These are phyloP conservation scores for Ellobium chinense DNA, from an alignment of 2,888 invertebrate genomes.

Conservation along the genomic window DNA sequence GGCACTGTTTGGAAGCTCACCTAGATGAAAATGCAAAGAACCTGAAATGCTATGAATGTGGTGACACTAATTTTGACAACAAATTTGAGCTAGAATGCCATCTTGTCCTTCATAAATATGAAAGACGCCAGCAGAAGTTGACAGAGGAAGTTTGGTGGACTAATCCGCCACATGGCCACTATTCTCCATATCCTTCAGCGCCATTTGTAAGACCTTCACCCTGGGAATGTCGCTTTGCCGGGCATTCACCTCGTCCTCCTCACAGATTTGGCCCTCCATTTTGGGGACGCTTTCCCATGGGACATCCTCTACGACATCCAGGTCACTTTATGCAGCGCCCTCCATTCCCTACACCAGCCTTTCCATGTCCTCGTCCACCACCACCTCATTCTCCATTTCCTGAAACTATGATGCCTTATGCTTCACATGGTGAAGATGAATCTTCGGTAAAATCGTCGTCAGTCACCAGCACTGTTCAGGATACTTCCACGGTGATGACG, in stretches of 20 bases:
- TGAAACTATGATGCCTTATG: not conserved
- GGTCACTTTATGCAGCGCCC: slow-evolving; percentile 20
- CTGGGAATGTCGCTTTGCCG: not conserved
- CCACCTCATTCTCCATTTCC: slow-evolving; percentile 4
- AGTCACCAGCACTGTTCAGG: not conserved
- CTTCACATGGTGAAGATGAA: not conserved
- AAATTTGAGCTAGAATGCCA: slow-evolving; percentile 41
- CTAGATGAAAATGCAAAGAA: slow-evolving; percentile 21
- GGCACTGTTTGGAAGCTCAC: slow-evolving; percentile 42
- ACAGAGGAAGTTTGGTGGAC: not conserved
- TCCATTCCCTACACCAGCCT: not conserved
- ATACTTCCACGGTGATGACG: not conserved
- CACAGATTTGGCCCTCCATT: slow-evolving; percentile 34
- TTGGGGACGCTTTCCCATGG: slow-evolving; percentile 51
- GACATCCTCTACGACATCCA: slow-evolving; percentile 22
- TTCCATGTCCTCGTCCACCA: not conserved
- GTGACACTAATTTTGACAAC: slow-evolving; percentile 30
- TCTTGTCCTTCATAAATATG: slow-evolving; percentile 39
- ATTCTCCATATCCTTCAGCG: slow-evolving; percentile 15
- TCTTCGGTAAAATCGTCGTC: not conserved
- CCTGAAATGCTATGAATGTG: slow-evolving; percentile 40
- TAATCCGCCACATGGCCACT: not conserved
- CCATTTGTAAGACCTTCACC: slow-evolving; percentile 11
- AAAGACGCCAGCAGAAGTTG: slow-evolving; percentile 24
- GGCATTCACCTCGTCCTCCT: not conserved